Evolutionary conservation across 2,113 vertebrate genomes (phyloP).

Genomic region (Ictidomys tridecemlineatus): DNA sequence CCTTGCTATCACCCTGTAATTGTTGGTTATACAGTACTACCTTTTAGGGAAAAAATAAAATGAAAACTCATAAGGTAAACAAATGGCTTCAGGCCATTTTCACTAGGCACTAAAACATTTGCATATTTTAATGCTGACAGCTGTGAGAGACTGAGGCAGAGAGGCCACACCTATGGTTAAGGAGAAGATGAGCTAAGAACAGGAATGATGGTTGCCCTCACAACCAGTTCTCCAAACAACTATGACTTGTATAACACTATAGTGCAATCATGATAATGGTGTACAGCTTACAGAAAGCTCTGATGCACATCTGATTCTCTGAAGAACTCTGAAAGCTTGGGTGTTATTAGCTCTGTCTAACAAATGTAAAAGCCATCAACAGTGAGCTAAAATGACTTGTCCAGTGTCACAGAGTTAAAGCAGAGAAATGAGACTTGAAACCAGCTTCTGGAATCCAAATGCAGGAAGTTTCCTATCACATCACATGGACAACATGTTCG

Average conservation of each 20-base stretch:
- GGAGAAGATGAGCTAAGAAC: constrained; percentile 3
- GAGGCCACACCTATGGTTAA: not conserved
- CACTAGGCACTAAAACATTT: constrained; percentile 14
- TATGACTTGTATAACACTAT: not conserved
- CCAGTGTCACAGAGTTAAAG: not conserved
- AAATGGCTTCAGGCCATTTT: not conserved
- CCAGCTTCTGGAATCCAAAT: not conserved
- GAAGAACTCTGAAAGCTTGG: not conserved
- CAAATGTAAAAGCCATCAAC: not conserved
- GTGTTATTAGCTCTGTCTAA: constrained; percentile 4
- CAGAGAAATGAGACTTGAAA: not conserved
- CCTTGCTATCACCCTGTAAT: not conserved
- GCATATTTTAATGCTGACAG: not conserved
- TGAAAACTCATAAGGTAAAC: not conserved
- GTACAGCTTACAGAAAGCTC: not conserved
- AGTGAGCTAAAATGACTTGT: not conserved
- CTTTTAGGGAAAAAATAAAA: constrained; percentile 31
- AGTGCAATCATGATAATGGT: not conserved
- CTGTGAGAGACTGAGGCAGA: not conserved
- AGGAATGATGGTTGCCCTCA: not conserved
- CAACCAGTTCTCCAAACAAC: constrained; percentile 47
- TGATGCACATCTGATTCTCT: not conserved
- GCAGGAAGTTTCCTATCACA: not conserved
- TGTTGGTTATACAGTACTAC: not conserved
- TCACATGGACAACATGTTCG: not conserved